Evolutionary conservation across 35 echinoderm and acorn worm species (phyloP).

Genomic region (Anneissia japonica): DNA sequence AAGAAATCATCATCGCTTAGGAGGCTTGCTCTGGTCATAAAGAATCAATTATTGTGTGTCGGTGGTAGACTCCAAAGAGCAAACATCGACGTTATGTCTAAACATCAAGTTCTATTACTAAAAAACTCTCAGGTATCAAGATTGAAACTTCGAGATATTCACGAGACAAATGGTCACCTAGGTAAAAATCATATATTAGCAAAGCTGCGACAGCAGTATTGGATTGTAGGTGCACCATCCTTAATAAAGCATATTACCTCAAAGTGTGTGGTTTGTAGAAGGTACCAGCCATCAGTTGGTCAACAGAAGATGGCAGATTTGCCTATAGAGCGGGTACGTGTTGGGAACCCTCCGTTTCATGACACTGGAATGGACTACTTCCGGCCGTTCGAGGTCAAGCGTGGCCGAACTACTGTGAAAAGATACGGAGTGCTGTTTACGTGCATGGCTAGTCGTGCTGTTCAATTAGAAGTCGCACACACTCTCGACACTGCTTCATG

Average conservation of each 20-base stretch:
- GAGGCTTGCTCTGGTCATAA: background rate
- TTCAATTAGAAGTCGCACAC: background rate
- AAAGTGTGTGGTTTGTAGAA: background rate
- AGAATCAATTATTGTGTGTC: background rate
- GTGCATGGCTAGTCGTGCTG: background rate
- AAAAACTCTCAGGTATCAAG: background rate
- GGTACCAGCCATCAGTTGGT: background rate
- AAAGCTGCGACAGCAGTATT: background rate
- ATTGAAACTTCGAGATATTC: background rate
- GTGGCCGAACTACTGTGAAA: constrained; percentile 10
- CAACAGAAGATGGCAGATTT: constrained; percentile 60
- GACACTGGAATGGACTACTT: constrained; percentile 36
- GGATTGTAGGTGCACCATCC: background rate
- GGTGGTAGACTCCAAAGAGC: background rate
- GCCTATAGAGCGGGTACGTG: constrained; percentile 25
- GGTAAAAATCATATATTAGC: background rate
- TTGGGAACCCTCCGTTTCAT: constrained; percentile 45
- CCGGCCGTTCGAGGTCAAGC: constrained; percentile 11
- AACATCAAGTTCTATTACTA: background rate
- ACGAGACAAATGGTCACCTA: background rate
- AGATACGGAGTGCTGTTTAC: constrained; percentile 49
- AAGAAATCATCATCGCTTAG: background rate
- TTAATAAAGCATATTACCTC: background rate
- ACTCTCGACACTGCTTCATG: background rate
- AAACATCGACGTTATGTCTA: background rate